These are phyloP conservation scores for Archips crataeganus DNA, from an alignment of 2,888 invertebrate species.

Conservation along the genomic window DNA sequence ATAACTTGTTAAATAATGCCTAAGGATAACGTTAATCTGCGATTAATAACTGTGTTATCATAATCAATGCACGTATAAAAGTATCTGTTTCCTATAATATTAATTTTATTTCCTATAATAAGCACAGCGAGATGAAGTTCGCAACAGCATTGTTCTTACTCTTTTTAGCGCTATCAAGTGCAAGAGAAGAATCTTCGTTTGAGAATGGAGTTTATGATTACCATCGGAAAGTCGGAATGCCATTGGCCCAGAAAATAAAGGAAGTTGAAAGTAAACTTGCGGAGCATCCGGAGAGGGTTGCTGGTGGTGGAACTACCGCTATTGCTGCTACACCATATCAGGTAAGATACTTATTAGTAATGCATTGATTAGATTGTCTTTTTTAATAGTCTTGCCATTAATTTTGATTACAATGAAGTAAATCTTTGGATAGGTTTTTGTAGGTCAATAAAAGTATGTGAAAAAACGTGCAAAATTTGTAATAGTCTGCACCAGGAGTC, in stretches of 20 bases:
- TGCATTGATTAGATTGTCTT: no score
- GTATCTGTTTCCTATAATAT: background rate
- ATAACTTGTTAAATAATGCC: background rate
- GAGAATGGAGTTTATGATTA: conserved; percentile 33
- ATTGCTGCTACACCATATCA: conserved; percentile 29
- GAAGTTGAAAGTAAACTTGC: conserved; percentile 6
- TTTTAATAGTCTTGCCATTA: no score
- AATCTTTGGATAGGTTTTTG: no score
- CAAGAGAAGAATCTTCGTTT: background rate
- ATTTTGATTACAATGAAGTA: no score
- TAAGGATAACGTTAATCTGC: conserved; percentile 6
- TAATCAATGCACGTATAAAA: conserved; percentile 13
- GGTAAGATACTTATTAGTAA: conserved; percentile 2
- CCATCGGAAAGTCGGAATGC: conserved; percentile 27
- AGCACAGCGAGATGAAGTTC: conserved; percentile 6
- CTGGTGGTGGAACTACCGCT: conserved; percentile 27
- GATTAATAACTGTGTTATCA: conserved; percentile 4
- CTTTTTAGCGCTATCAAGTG: conserved; percentile 3
- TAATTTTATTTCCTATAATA: background rate
- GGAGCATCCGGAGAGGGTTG: conserved; percentile 13
- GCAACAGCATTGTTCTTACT: background rate
- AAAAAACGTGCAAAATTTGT: no score
- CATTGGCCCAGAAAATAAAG: conserved; percentile 19
- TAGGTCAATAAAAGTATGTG: no score
- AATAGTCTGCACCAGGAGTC: no score